Percentiles rank a stretch among this genome's conserved stretches.
Conservation (phyloP, 2,113 vertebrate genomes). For the Phylloscopus trochiloides region DNA sequence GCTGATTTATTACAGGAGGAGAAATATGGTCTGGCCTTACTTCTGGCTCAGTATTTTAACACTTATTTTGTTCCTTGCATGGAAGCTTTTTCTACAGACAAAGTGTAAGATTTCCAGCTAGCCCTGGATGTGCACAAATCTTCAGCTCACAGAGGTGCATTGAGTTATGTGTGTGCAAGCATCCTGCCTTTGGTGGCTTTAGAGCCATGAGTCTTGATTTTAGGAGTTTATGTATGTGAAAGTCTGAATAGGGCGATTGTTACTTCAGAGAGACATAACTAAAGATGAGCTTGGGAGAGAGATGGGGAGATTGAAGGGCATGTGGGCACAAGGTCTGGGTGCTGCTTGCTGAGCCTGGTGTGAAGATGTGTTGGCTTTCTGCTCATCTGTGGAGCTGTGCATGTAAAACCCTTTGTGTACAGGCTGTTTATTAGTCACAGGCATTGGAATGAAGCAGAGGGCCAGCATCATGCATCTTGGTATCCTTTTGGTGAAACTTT, state of each 20-base stretch:
- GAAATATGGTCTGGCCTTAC: slow-evolving; percentile 39
- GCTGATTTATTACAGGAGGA: slow-evolving; percentile 34
- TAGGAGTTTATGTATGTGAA: neutral
- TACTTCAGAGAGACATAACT: neutral
- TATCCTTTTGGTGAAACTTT: neutral
- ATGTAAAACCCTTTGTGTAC: neutral
- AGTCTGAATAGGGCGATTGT: neutral
- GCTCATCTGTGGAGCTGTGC: neutral
- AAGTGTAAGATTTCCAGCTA: neutral
- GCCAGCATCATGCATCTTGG: neutral
- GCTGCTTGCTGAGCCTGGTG: neutral
- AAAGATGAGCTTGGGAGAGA: neutral
- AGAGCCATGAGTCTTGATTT: neutral
- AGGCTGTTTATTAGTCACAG: neutral
- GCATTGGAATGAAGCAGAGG: neutral
- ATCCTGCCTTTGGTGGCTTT: neutral
- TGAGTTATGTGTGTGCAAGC: neutral
- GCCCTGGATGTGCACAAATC: neutral
- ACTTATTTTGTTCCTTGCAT: slow-evolving; percentile 4
- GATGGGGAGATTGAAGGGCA: neutral
- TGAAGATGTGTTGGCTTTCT: neutral
- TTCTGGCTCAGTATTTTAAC: slow-evolving; percentile 34
- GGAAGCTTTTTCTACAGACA: neutral
- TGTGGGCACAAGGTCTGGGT: neutral
- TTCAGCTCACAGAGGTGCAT: neutral